phyloP scores from a whole-genome alignment of 2,888 invertebrate genomes.

The Mongoloraphidia duomilia region DNA sequence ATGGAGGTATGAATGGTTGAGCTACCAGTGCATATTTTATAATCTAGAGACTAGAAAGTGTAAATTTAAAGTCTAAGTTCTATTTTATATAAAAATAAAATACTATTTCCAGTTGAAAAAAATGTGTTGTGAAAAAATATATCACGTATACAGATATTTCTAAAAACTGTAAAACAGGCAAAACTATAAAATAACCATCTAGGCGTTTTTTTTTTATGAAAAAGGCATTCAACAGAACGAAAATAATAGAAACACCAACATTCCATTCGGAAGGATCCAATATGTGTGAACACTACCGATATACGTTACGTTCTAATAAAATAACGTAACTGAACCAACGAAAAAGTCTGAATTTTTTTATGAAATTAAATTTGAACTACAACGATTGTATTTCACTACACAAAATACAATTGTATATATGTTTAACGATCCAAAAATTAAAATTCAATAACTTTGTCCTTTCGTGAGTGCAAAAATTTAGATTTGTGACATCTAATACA shows the following conservation, averaged over 20 bases:
- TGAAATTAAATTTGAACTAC: no score
- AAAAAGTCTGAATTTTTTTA: background rate
- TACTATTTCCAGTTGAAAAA: no score
- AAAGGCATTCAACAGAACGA: constrained; percentile 9
- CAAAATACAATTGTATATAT: no score
- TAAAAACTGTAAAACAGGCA: background rate
- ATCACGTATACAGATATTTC: no score
- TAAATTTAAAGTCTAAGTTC: no score
- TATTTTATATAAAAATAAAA: no score
- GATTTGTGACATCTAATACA: no score
- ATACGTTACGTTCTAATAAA: constrained; percentile 20
- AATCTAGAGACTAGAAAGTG: background rate
- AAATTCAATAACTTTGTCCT: no score
- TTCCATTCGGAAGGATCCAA: constrained; percentile 18
- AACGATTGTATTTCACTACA: no score
- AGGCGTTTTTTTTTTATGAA: constrained; percentile 5
- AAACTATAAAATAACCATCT: constrained; percentile 8
- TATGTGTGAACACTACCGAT: background rate
- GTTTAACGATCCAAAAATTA: no score
- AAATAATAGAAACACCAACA: constrained; percentile 26
- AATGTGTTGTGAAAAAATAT: no score
- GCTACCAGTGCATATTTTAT: constrained; percentile 30
- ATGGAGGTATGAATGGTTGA: constrained; percentile 26
- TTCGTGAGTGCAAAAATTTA: no score
- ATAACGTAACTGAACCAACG: constrained; percentile 41